A percentile compares a stretch with the other conserved stretches of the same genome.
phyloP scores from a whole-genome alignment of 2,797 vertebrate genomes.

The Streptopelia turtur region DNA sequence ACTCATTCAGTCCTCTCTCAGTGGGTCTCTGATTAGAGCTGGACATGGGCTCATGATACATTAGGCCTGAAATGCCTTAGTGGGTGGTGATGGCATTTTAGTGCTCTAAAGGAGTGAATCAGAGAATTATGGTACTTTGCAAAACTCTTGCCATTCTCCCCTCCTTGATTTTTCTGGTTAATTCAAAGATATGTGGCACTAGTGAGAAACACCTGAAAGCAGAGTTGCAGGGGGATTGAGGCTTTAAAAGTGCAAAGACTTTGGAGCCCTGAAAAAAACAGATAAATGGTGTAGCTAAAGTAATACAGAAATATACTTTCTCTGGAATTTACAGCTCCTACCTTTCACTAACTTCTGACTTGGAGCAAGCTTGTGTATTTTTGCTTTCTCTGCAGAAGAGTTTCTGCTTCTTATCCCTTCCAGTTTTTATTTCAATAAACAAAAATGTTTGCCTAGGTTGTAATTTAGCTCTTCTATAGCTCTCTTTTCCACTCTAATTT shows the following conservation, averaged over 20 bases:
- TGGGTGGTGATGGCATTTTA: not conserved
- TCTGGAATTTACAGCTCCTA: not conserved
- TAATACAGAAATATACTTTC: not conserved
- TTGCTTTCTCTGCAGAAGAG: not conserved
- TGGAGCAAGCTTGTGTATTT: not conserved
- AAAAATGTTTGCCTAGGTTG: not conserved
- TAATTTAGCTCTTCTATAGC: not conserved
- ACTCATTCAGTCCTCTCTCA: not conserved
- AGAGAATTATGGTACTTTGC: not conserved
- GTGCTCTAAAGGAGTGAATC: not conserved
- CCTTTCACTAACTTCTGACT: not conserved
- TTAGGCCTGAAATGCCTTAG: not conserved
- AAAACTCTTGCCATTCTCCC: not conserved
- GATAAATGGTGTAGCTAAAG: not conserved
- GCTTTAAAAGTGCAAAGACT: not conserved
- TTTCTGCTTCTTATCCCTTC: not conserved
- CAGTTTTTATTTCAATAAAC: not conserved
- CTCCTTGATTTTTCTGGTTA: not conserved
- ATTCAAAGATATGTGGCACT: not conserved
- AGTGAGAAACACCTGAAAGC: not conserved
- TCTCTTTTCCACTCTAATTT: not conserved
- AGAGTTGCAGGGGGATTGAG: not conserved
- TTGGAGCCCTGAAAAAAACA: not conserved
- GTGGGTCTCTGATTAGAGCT: not conserved
- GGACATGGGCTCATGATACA: rapidly evolving